Percentiles rank a stretch among this genome's conserved stretches.
phyloP scores from a whole-genome alignment of 2,888 invertebrate species.

The Drosophila prolongata region DNA sequence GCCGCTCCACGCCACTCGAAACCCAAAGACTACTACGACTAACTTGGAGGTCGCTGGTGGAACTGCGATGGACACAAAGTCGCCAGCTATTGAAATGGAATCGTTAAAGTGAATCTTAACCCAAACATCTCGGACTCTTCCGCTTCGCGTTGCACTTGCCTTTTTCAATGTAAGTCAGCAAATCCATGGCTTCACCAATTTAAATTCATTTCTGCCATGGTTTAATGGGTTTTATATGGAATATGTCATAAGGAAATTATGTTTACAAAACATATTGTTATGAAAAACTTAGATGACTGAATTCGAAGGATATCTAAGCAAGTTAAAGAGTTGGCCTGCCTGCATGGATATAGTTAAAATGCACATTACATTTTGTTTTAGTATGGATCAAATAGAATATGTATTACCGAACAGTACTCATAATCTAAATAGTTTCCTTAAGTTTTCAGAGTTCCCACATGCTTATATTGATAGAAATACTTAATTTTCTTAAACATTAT shows the following conservation, averaged over 20 bases:
- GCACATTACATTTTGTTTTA: too few relatives aligned
- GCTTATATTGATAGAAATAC: too few relatives aligned
- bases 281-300: too few relatives aligned
- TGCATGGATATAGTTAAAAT: too few relatives aligned
- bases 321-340: too few relatives aligned
- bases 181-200: not conserved
- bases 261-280: too few relatives aligned
- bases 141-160: conserved; percentile 3
- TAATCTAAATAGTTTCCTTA: too few relatives aligned
- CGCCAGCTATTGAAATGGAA: conserved; percentile 1
- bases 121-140: not conserved
- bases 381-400: too few relatives aligned
- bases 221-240: not conserved
- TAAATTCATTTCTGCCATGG: not conserved
- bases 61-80: conserved; percentile 19
- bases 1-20: conserved; percentile 23
- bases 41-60: conserved; percentile 15
- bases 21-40: not conserved
- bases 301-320: too few relatives aligned
- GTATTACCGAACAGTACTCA: too few relatives aligned
- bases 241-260: not conserved
- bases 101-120: conserved; percentile 2
- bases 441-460: too few relatives aligned
- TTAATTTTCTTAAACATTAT: too few relatives aligned
- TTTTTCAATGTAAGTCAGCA: not conserved